Evolutionary conservation across 2,888 invertebrate genomes (phyloP), one percentile per base, ranked within the genome.

Genomic region (Amblyjoppa fuscipennis): DNA sequence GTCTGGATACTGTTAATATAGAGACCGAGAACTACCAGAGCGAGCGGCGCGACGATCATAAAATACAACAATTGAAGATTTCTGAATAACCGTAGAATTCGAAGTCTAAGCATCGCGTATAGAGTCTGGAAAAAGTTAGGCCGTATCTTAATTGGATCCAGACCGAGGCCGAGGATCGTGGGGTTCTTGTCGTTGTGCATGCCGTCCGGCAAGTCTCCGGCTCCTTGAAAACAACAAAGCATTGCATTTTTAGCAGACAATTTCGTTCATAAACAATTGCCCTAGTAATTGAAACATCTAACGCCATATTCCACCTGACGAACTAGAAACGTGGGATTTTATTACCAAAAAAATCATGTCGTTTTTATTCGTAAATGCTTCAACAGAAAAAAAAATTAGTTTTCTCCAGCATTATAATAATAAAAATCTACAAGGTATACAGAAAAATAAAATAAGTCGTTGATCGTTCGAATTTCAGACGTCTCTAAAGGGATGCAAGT

Each of bases 1-100:
- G 95, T 96, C 90, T 97, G 96, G 38, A 96, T 95, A 85, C 95
- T 95, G 89, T 95, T 95, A 86, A 96, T 94, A 91, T 96, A 96
- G 28, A 97, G 95, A 9, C 97, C 97, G 20, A 96, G 93, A 0
- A 96, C 96, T 79, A 97, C 96, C 83, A 97, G 95, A 66, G 95
- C 95, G 3, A 97, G 95, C 0, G 97, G 97, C 92, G 97, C 95
- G 74, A 97, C 95, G 86, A 97, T 96, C 95, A 97, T 96, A 89
- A 97, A 96, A 90, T 97, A 97, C 1, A 97, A 94, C 91, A 97
- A 96, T 93, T 97, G 97, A 0, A 96, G 95, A 90, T 96, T 97
- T 41, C 97, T 94, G 86, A 96, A 95, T 94, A 97, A 95, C 83
- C 97, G 94, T 64, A 97, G 94, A 0, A 96, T 95, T 80, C 97